Percentiles rank a stretch among this genome's conserved stretches.
Evolutionary conservation across 2,113 vertebrate species (phyloP).

Genomic region (Podiceps cristatus): DNA sequence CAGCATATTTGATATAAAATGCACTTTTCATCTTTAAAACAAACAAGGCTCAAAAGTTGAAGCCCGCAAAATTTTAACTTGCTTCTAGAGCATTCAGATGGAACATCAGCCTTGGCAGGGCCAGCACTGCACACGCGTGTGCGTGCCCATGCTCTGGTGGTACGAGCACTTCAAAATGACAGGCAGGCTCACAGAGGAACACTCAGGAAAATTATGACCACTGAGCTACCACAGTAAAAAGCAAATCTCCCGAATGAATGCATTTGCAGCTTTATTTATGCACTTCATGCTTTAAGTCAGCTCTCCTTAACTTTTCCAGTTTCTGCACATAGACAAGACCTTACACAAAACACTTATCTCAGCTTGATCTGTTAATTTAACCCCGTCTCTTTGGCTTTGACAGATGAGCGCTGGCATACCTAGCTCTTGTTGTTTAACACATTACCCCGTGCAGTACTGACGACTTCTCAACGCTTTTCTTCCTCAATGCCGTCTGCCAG

Average conservation of each 20-base stretch:
- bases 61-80: neutral
- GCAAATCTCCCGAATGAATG: neutral
- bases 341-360: neutral
- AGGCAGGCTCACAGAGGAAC: rapidly evolving
- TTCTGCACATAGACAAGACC: neutral
- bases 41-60: conserved; percentile 1
- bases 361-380: neutral
- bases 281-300: neutral
- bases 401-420: neutral
- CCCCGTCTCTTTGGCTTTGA: neutral
- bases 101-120: neutral
- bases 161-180: rapidly evolving
- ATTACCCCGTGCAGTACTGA: rapidly evolving
- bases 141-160: neutral
- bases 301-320: neutral
- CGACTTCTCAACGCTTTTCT: neutral
- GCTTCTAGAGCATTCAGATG: neutral
- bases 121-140: rapidly evolving
- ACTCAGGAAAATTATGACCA: neutral
- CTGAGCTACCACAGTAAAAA: neutral
- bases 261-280: neutral
- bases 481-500: rapidly evolving
- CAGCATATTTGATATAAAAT: neutral
- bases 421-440: neutral
- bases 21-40: conserved; percentile 5